Evolutionary conservation across 35 echinoderm and acorn worm species (phyloP), one percentile per base, ranked within the genome.

Genomic region (Ptychodera flava): DNA sequence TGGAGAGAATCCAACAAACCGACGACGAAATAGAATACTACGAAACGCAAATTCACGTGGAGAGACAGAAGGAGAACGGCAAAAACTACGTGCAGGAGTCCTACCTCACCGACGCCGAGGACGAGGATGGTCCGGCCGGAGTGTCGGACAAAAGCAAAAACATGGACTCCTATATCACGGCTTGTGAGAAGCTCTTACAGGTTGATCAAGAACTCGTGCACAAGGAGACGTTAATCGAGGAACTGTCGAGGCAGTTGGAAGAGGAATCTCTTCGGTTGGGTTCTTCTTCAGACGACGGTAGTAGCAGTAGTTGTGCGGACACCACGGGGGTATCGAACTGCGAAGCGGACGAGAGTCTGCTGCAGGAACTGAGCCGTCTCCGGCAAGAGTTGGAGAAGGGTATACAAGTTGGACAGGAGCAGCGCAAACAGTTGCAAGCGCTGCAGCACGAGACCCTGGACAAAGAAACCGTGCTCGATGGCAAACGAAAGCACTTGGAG

Each of bases 31-130:
- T 94, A 75, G 92, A 94, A 33, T 90, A 86, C 34, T 94, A 90
- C 78, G 92, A 94, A 87, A 94, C 92, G n/a, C 86, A 83, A 38
- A 79, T 90, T 28, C 92, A 94, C 52, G 45, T 91, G 28, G 53
- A 87, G 2, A 28, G 92, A 34, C 77, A 87, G 80, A 80, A 94
- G 32, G 92, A 76, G 33, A 89, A 94, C 30, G 92, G 92, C 1
- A 87, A 90, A 78, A 90, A 94, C 53, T 94, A 94, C 80, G 92
- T 94, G 0, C 92, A 94, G 84, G 92, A 91, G 1, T 85, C 92
- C 0, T 94, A 94, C 85, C 37, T 94, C 29, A 77, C 82, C 10
- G 34, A 84, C 16, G 76, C 32, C 36, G 33, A 38, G 22, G 53
- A 33, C 77, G 82, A 88, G 27, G 86, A 87, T 30, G 77, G 35